phyloP scores from a whole-genome alignment of 2,888 invertebrate genomes.

The Punctoribates punctum region DNA sequence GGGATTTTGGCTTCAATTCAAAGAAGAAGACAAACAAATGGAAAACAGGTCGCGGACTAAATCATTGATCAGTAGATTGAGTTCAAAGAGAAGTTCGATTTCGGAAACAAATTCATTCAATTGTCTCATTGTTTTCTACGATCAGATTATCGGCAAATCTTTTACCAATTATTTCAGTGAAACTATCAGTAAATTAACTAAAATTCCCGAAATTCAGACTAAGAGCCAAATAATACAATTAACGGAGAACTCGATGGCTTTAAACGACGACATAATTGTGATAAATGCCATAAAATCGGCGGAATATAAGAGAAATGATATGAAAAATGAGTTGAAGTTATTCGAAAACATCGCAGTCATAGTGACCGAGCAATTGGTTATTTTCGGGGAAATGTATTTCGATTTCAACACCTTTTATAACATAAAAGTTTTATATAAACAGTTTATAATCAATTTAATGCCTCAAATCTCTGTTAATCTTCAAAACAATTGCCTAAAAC shows the following conservation, averaged over 20 bases:
- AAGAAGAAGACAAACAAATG: not conserved
- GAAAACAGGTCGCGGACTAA: not conserved
- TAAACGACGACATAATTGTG: constrained; percentile 5
- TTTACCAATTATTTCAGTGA: constrained; percentile 19
- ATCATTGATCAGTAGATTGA: constrained; percentile 15
- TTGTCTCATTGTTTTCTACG: constrained; percentile 7
- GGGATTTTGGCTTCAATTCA: constrained; percentile 39
- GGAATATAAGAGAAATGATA: constrained; percentile 19
- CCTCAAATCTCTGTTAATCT: constrained; percentile 32
- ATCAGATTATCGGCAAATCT: constrained; percentile 10
- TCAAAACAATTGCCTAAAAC: not conserved
- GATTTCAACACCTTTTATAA: constrained; percentile 18
- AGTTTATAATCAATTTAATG: constrained; percentile 36
- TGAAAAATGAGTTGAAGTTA: constrained; percentile 16
- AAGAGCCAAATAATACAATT: not conserved
- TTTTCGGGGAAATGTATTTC: constrained; percentile 7
- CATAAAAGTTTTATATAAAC: constrained; percentile 29
- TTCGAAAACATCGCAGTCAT: not conserved
- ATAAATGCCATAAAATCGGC: not conserved
- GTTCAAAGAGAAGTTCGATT: not conserved
- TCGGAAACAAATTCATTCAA: not conserved
- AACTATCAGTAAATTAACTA: not conserved
- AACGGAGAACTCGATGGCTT: not conserved
- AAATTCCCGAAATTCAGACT: not conserved
- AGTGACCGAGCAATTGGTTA: not conserved